Evolutionary conservation across 2,888 invertebrate species (phyloP).

Genomic region (Dione vanillae): DNA sequence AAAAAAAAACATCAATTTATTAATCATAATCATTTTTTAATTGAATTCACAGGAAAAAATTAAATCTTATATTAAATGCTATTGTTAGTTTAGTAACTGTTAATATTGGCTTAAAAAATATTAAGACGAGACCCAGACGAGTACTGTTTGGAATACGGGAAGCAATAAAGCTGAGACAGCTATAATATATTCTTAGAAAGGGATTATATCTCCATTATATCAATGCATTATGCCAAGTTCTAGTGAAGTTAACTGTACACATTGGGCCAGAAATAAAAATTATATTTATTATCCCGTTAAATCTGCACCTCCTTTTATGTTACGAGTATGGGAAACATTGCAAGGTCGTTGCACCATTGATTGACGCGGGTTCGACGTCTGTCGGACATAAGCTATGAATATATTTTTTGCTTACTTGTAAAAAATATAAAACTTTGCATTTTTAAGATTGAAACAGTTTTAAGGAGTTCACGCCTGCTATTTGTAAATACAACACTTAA

Average conservation of each 20-base stretch:
- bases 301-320: conserved; percentile 46
- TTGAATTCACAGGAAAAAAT: too few relatives aligned
- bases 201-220: conserved; percentile 20
- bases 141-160: conserved; percentile 18
- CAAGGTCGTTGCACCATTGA: conserved; percentile 53
- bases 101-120: background rate
- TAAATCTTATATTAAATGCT: too few relatives aligned
- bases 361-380: conserved; percentile 48
- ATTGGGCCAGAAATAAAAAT: conserved; percentile 2
- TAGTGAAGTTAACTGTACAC: conserved; percentile 15
- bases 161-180: conserved; percentile 22
- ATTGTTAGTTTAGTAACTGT: too few relatives aligned
- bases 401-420: conserved; percentile 42
- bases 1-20: too few relatives aligned
- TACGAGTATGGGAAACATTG: conserved; percentile 42
- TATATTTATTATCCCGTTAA: conserved; percentile 37
- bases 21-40: too few relatives aligned
- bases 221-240: background rate
- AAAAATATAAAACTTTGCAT: conserved; percentile 24
- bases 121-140: background rate
- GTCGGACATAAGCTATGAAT: conserved; percentile 51
- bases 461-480: too few relatives aligned
- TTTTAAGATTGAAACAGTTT: background rate
- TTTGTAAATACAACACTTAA: too few relatives aligned
- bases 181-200: conserved; percentile 14